Evolutionary conservation across 2,113 vertebrate genomes (phyloP), one percentile per base, ranked within the genome.

Genomic region (Larimichthys polyactis): DNA sequence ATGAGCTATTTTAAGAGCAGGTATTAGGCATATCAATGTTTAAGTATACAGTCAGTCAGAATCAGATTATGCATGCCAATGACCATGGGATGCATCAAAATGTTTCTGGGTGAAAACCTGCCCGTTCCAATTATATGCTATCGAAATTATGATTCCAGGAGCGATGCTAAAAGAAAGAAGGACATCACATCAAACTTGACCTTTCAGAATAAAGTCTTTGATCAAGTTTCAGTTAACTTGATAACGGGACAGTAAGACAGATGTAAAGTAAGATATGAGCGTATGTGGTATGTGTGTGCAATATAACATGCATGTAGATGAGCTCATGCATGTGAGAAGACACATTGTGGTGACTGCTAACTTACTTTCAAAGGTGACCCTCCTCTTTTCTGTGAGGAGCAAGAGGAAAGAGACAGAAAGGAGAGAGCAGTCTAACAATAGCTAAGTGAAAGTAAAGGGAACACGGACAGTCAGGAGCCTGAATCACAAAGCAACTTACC

Each of bases 351-450:
- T 84, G 83, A 84, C 83, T 79, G 84, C 90, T 88, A 80, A 96
- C 95, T 96, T 96, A 96, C 95, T 96, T 95, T 96, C 95, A 91
- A 96, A 96, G 65, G 95, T 96, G 91, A 96, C 95, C 85, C 95
- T 95, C 91, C 95, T 95, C 92, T 96, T 96, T 92, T 96, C 95
- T 96, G 95, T 88, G 92, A 95, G 91, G 90, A 89, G 84, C 90
- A 91, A 92, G 86, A 92, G 92, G 88, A 84, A 89, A 91, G 83
- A 92, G 81, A 94, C 74, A 93, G 89, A 92, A 88, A 87, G 86
- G 66, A 91, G 84, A 91, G 67, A 86, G 80, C 82, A 85, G 80
- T 92, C 87, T 90, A 87, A 92, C 88, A 90, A 89, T 74, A 90
- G 71, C 88, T 91, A 90, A 40, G 83, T 90, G 87, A 82, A 63